Conservation (phyloP, 2,113 vertebrate genomes). For the Rhynchomys soricoides region DNA sequence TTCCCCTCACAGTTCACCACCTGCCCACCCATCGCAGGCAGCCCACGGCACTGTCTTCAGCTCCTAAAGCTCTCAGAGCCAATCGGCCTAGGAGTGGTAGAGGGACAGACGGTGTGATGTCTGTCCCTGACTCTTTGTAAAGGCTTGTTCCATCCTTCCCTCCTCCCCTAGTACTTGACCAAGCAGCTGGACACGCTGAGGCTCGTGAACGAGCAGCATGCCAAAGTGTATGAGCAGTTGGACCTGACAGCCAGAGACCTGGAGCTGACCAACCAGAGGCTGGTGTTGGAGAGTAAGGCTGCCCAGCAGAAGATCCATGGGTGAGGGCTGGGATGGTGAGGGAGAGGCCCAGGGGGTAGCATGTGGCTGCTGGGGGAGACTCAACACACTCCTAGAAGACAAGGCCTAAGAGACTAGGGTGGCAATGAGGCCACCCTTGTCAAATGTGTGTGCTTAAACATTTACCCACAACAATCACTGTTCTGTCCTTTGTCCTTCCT, state of each 20-base stretch:
- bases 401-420: neutral
- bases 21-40: neutral
- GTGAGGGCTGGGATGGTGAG: constrained; percentile 79
- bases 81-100: neutral
- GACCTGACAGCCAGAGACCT: constrained; percentile 95
- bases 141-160: neutral
- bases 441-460: neutral
- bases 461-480: neutral
- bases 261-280: constrained; percentile 96
- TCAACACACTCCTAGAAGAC: neutral
- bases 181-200: constrained; percentile 96
- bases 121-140: neutral
- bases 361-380: accelerated
- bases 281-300: constrained; percentile 96
- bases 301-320: constrained; percentile 98
- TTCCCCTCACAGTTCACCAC: neutral
- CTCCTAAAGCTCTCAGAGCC: neutral
- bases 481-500: neutral
- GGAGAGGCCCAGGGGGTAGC: neutral
- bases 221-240: constrained; percentile 98
- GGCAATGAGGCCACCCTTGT: neutral
- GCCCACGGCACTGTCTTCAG: neutral
- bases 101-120: neutral
- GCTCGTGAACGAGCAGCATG: constrained; percentile 98
- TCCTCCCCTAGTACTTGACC: constrained; percentile 91